phyloP scores from a whole-genome alignment of 2,113 vertebrate genomes.

The Chlorodrepanis virens region DNA sequence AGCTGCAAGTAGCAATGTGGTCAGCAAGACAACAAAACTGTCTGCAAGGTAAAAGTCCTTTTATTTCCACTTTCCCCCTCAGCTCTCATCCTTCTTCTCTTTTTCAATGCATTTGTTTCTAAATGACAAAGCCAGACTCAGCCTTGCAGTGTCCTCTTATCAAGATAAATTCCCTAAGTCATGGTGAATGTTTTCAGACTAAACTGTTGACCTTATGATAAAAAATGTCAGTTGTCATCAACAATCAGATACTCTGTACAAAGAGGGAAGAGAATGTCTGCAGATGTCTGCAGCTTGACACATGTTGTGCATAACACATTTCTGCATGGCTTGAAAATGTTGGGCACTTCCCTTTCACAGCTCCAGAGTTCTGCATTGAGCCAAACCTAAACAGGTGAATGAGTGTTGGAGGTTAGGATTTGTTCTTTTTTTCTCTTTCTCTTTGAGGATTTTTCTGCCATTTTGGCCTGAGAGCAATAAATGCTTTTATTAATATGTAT shows the following conservation, averaged over 20 bases:
- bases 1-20: not conserved
- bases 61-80: rapidly evolving
- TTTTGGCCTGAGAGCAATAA: not conserved
- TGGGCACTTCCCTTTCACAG: not conserved
- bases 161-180: constrained; percentile 34
- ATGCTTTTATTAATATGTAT: not conserved
- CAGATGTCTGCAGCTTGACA: not conserved
- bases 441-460: not conserved
- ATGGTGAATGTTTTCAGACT: constrained; percentile 17
- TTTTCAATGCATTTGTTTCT: not conserved
- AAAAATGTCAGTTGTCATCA: constrained; percentile 54
- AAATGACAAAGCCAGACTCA: constrained; percentile 26
- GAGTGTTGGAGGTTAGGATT: not conserved
- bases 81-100: rapidly evolving
- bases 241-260: not conserved
- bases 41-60: not conserved
- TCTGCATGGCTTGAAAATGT: not conserved
- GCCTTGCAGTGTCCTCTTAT: not conserved
- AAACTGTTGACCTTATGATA: constrained; percentile 30
- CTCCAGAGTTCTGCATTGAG: not conserved
- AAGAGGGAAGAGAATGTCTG: not conserved
- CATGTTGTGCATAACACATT: not conserved
- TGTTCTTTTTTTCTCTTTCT: not conserved
- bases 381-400: not conserved
- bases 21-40: not conserved